A percentile compares a stretch with the other conserved stretches of the same genome.
Evolutionary conservation across 2,113 vertebrate species (phyloP).

Genomic region (Litocranius walleri): DNA sequence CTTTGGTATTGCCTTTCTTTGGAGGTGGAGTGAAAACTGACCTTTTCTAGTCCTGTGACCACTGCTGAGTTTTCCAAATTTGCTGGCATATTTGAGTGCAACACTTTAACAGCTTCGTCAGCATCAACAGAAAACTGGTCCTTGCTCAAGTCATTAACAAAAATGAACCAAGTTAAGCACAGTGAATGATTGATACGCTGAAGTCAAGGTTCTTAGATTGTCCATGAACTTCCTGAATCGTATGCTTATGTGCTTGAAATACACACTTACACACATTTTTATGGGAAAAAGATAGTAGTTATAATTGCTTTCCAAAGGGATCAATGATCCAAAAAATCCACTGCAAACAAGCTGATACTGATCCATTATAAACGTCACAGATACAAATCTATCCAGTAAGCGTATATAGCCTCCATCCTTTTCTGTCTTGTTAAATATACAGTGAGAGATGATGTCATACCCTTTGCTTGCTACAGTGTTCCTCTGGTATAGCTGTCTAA

Average conservation of each 20-base stretch:
- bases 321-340: neutral
- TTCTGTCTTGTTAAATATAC: neutral
- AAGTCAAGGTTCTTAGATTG: neutral
- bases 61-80: neutral
- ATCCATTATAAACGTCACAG: neutral
- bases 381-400: neutral
- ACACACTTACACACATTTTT: neutral
- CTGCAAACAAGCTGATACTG: neutral
- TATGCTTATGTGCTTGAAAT: neutral
- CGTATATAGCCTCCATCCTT: neutral
- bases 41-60: neutral
- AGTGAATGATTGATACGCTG: neutral
- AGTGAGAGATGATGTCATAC: neutral
- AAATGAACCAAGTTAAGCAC: neutral
- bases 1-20: neutral
- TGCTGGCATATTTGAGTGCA: neutral
- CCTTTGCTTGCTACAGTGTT: neutral
- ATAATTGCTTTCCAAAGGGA: neutral
- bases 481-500: neutral
- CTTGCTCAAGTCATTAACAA: neutral
- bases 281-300: neutral
- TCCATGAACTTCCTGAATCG: neutral
- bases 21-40: neutral
- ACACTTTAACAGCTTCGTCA: neutral
- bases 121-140: neutral